phyloP scores from a whole-genome alignment of 2,797 vertebrate species.

The Squalus acanthias region DNA sequence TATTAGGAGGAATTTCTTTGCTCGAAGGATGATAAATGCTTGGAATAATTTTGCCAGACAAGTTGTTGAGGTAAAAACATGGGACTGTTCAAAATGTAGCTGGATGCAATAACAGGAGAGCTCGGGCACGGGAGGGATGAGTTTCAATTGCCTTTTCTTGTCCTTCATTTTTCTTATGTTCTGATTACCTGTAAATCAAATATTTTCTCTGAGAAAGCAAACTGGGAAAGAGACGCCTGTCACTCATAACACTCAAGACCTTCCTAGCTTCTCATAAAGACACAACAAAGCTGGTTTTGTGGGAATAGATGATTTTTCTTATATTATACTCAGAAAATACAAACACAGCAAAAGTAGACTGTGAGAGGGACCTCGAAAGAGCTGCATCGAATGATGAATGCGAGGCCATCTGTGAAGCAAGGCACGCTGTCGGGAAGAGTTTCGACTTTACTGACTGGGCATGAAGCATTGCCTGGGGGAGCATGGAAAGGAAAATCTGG shows the following conservation, averaged over 20 bases:
- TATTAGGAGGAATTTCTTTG: neutral
- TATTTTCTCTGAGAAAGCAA: neutral
- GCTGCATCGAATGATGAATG: neutral
- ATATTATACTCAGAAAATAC: neutral
- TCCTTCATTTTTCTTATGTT: neutral
- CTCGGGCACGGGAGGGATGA: neutral
- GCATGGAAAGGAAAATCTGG: neutral
- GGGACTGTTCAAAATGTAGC: neutral
- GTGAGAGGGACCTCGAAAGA: neutral
- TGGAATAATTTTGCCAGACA: neutral
- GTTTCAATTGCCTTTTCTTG: neutral
- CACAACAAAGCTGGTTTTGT: neutral
- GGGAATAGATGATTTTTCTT: neutral
- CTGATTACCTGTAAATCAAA: neutral
- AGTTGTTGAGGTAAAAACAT: neutral
- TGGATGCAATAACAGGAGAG: neutral
- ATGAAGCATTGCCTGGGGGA: neutral
- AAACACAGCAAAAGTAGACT: neutral
- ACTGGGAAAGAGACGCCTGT: neutral
- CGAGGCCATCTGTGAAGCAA: neutral
- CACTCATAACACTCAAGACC: neutral
- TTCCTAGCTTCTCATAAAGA: neutral
- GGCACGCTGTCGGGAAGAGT: neutral
- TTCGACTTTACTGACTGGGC: neutral
- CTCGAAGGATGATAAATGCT: neutral